Conservation (phyloP, 1,140 invertebrate species). For the Phocides pigmalion region DNA sequence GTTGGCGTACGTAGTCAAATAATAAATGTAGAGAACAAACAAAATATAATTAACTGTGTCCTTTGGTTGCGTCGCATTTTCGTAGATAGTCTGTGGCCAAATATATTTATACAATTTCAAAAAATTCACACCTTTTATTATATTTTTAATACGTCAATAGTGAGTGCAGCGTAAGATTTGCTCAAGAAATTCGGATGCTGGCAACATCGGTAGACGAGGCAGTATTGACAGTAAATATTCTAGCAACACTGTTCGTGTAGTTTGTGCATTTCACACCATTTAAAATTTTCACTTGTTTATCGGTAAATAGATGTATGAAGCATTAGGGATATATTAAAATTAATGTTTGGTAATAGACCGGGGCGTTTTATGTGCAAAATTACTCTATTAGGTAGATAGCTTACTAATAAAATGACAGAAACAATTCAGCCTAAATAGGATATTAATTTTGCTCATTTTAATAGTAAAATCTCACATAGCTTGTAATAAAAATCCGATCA, state of each 20-base stretch:
- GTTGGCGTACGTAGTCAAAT: conserved; percentile 43
- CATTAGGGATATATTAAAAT: background rate
- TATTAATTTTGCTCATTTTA: background rate
- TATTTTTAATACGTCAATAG: background rate
- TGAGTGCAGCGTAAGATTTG: conserved; percentile 15
- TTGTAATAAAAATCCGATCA: background rate
- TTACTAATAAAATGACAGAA: background rate
- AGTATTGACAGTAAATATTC: background rate
- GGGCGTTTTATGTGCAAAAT: conserved; percentile 12
- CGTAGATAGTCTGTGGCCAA: conserved; percentile 29
- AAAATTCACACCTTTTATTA: conserved; percentile 4
- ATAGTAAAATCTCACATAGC: background rate
- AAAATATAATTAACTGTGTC: conserved; percentile 28
- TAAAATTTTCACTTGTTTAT: background rate
- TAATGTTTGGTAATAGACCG: conserved; percentile 9
- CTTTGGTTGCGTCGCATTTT: conserved; percentile 46
- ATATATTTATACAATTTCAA: conserved; percentile 19
- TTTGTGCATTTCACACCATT: conserved; percentile 3
- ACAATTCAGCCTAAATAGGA: background rate
- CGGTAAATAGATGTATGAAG: background rate
- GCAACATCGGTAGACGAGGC: conserved; percentile 5
- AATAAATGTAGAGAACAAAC: conserved; percentile 37
- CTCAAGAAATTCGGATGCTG: conserved; percentile 14
- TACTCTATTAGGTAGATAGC: background rate
- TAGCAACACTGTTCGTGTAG: conserved; percentile 6